Base-by-base conservation (phyloP, 1,140 invertebrate species). In the Nasonia longicornis region DNA sequence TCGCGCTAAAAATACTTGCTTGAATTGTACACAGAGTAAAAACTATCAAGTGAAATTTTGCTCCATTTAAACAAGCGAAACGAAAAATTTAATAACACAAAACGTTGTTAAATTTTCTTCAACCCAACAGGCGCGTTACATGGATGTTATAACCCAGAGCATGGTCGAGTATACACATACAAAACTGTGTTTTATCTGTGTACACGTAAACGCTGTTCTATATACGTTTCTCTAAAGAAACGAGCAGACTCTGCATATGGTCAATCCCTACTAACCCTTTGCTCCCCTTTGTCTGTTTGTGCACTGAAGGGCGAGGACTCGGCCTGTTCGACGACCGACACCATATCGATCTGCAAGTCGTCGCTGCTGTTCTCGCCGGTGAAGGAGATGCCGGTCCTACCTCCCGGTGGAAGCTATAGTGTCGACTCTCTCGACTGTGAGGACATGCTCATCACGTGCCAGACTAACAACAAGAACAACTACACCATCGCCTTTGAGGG, bases 401-500 rank as follows among this genome's bases (percentile, higher is more conserved):
- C 94, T 81, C 91, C 93, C 6, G 92, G 92, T 31, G 91, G 91
- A 35, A 96, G 96, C 87, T 96, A 96, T 89, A 96, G 95, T 78
- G 96, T 97, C 31, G 96, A 98, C 88, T 97, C 96, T 69, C 91
- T 98, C 76, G 97, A 98, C 88, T 96, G 96, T 90, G 96, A 96
- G 86, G 96, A 97, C 86, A 95, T 97, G 87, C 94, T 98, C 86
- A 92, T 97, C 52, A 98, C 96, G 75, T 96, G 96, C 88, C 95
- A 96, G 88, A 95, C 96, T 16, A 90, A 91, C 78, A 97, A 98
- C 87, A 97, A 97, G 91, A 95, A 97, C 87, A 98, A 97, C 90
- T 98, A 98, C 88, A 98, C 96, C 75, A 97, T 98, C 86, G 96
- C 96, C 72, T 98, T 98, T 86, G 96, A 98, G 91, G 96, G 96